Conservation (phyloP, 1,140 invertebrate genomes). For the Bactericera cockerelli region DNA sequence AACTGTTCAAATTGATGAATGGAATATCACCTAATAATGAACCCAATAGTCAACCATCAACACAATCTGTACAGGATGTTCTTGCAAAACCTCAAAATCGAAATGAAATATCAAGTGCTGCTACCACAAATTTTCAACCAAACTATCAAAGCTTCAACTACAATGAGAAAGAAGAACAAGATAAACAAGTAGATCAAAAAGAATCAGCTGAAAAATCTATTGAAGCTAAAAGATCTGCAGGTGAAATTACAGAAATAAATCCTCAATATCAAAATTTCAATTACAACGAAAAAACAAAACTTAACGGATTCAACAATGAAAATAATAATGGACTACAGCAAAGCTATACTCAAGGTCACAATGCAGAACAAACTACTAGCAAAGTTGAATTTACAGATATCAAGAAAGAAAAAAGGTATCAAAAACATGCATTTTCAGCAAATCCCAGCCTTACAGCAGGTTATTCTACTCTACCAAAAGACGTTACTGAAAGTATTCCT, state of each 20-base stretch:
- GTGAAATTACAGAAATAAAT: background rate
- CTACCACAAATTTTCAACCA: background rate
- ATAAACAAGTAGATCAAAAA: background rate
- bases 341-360: background rate
- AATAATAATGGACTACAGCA: background rate
- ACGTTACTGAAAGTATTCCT: background rate
- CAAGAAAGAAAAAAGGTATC: background rate
- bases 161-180: background rate
- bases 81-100: background rate
- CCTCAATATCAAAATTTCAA: conserved; percentile 8
- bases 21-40: conserved; percentile 27
- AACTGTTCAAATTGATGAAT: conserved; percentile 37
- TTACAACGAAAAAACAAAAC: conserved; percentile 3
- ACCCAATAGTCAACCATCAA: background rate
- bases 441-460: background rate
- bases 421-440: background rate
- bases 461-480: conserved; percentile 1
- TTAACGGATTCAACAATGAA: conserved; percentile 1
- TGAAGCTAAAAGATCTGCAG: no score
- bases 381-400: background rate
- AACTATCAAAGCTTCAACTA: conserved; percentile 5
- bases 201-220: background rate
- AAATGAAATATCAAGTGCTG: background rate
- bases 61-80: background rate
- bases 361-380: background rate